Base-by-base conservation (phyloP, 2,797 vertebrate species). In the Echeneis naucrates region DNA sequence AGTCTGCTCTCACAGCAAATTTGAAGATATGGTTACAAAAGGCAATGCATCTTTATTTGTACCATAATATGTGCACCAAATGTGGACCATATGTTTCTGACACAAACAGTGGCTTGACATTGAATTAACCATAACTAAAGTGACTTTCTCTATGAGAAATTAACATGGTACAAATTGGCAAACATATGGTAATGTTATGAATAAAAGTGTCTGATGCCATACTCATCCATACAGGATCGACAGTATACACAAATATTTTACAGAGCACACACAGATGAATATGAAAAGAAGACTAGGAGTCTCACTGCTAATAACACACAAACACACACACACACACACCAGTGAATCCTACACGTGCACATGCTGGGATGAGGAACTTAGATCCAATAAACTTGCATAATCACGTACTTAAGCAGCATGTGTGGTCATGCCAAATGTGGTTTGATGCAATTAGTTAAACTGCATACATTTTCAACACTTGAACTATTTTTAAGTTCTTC, bases 401-500 rank as follows among this genome's bases (percentile, higher is more conserved):
- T 85, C 77, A 85, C 75, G 66, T 69, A 64, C 77, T 75, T 47
- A 66, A 82, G 81, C 53, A 59, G 67, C 53, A 60, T 66, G 59
- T 54, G 63, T 65, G 51, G 17, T 57, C n/a, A 12, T 35, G 81
- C 76, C 80, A 85, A 81, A 72, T 70, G 75, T 72, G 59, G 67
- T 77, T 66, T 80, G 72, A 85, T 81, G 79, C 72, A 82, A 87
- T 88, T 87, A 83, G 77, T 80, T 78, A 50, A 48, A 68, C 72
- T 77, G 72, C 80, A 80, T 69, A 74, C n/a, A n/a, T n/a, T n/a
- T n/a, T n/a, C n/a, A n/a, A n/a, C n/a, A n/a, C n/a, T n/a, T n/a
- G n/a, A n/a, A n/a, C n/a, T n/a, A 67, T 74, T 84, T 74, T 78
- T 83, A 57, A 81, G 21, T 74, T 27, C 54, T 51, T 82, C 45